phyloP scores from a whole-genome alignment of 2,797 vertebrate genomes.

The Sphenopsis melanotis region DNA sequence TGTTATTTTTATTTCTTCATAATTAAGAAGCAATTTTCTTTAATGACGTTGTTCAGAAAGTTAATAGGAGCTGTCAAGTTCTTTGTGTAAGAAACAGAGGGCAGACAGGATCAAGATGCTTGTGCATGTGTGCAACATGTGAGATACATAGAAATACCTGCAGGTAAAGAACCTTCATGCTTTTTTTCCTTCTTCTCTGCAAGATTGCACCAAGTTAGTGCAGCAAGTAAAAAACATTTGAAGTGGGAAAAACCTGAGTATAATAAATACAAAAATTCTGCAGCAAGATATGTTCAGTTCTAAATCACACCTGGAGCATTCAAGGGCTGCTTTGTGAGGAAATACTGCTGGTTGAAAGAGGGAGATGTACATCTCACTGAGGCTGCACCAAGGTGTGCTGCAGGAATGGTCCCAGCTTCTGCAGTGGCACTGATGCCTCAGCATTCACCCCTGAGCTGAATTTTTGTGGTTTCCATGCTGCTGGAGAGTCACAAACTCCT shows the following conservation, averaged over 20 bases:
- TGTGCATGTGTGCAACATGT: fast-evolving
- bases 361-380: neutral
- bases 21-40: neutral
- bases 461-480: neutral
- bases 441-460: neutral
- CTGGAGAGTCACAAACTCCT: neutral
- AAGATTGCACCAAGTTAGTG: neutral
- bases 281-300: neutral
- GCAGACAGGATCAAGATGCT: neutral
- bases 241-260: neutral
- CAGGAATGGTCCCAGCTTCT: neutral
- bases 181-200: neutral
- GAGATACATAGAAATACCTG: neutral
- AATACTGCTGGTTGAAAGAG: neutral
- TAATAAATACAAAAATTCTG: neutral
- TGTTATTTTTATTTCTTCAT: neutral
- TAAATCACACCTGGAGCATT: neutral
- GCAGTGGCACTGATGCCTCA: fast-evolving
- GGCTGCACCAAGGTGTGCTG: neutral
- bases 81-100: neutral
- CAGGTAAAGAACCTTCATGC: neutral
- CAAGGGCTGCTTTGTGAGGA: neutral
- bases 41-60: neutral
- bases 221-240: neutral
- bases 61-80: neutral